A percentile compares a stretch with the other conserved stretches of the same genome.
phyloP scores from a whole-genome alignment of 2,797 vertebrate species.

The Synaphobranchus kaupii region DNA sequence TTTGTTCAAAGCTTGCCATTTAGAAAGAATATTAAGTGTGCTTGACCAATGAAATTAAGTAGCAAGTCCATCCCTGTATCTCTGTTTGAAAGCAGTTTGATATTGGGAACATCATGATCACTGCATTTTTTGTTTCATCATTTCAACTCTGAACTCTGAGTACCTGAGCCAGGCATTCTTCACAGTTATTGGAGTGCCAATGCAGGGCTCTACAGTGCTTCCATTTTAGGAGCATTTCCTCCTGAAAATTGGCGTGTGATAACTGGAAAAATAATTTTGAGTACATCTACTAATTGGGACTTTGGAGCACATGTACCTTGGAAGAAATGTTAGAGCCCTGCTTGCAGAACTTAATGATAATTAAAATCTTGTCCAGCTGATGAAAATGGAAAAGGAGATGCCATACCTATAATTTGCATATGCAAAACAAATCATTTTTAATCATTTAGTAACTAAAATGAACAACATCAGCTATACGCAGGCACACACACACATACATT shows the following conservation, averaged over 20 bases:
- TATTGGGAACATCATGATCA: not conserved
- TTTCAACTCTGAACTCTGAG: not conserved
- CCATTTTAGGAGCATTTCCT: no score
- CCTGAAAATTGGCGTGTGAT: no score
- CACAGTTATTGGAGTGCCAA: not conserved
- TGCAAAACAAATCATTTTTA: not conserved
- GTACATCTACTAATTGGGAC: no score
- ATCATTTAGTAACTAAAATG: not conserved
- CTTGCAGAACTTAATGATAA: not conserved
- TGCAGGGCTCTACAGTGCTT: not conserved
- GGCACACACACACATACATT: not conserved
- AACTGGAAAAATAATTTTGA: no score
- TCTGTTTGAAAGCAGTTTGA: slow-evolving; percentile 1
- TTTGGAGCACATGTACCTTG: no score
- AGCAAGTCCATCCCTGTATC: not conserved
- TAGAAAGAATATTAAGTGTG: not conserved
- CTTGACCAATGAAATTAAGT: not conserved
- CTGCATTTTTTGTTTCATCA: not conserved
- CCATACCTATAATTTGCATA: not conserved
- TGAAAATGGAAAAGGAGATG: slow-evolving; percentile 1
- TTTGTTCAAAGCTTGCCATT: not conserved
- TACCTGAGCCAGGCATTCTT: not conserved
- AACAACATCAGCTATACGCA: not conserved
- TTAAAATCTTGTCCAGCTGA: not conserved
- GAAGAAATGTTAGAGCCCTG: no score